Evolutionary conservation across 2,113 vertebrate species (phyloP), one percentile per base, ranked within the genome.

Genomic region (Poicephalus gulielmi): DNA sequence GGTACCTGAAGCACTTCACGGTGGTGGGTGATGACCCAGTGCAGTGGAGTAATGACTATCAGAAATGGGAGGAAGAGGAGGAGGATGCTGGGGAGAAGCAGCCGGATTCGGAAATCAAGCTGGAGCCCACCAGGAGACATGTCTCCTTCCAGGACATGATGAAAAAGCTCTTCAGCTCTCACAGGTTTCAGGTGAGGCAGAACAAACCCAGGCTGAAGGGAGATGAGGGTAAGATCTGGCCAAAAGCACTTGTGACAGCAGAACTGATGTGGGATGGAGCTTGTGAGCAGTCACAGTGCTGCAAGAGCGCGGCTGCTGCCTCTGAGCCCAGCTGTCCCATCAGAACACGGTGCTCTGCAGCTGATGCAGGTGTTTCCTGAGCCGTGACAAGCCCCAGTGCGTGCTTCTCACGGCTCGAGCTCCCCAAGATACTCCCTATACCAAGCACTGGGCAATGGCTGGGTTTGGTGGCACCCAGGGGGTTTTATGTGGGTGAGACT

Each of bases 1-100:
- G 35, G 60, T 99, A 98, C 96, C 97, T 99, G 97, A 98, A 88
- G 91, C 98, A 99, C 83, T 99, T 99, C 98, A 99, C 99, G 0
- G 97, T 98, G 13, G 99, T 99, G 24, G 99, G 99, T 0, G 99
- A 99, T 0, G 88, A 98, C 50, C 97, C 98, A 1, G 82, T 97
- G 4, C 84, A 97, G 46, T 98, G 98, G 98, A 97, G 93, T 88
- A 86, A 98, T 1, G 95, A 97, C 82, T 97, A 97, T 39, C 90
- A 52, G 62, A 96, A 97, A 24, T 98, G 93, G 98, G 97, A 98
- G 30, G 98, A 99, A 0, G 98, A 98, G 9, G 99, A 99, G 15
- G 98, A 98, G 0, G 43, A 19, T 25, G 98, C 98, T 0, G 94
- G 83, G 67, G 96, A 95, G 17, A 98, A 96, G 94, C 83, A 78